phyloP scores from a whole-genome alignment of 2,888 invertebrate genomes.

The Eristalis intricaria region DNA sequence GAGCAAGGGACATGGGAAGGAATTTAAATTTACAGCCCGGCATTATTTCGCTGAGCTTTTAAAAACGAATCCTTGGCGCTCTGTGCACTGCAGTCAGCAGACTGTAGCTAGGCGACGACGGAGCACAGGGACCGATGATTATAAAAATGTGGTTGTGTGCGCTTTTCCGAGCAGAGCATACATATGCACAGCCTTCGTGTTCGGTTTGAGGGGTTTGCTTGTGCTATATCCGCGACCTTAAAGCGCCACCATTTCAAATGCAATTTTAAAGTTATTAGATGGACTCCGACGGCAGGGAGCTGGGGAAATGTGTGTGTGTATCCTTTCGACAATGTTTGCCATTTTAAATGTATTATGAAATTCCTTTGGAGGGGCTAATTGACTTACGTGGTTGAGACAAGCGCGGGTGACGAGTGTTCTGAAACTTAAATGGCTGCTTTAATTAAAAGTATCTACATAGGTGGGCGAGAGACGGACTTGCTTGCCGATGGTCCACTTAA shows the following conservation, averaged over 20 bases:
- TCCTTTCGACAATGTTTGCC: not conserved
- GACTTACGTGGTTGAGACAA: not conserved
- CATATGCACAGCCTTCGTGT: not conserved
- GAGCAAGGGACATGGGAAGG: constrained; percentile 14
- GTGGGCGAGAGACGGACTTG: not conserved
- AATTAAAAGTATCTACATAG: constrained; percentile 8
- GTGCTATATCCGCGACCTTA: not conserved
- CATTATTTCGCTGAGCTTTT: constrained; percentile 53
- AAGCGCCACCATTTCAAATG: constrained; percentile 15
- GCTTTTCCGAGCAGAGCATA: not conserved
- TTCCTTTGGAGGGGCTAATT: not conserved
- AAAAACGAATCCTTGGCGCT: constrained; percentile 30
- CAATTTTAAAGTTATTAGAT: constrained; percentile 38
- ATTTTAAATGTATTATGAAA: not conserved
- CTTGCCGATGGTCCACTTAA: not conserved
- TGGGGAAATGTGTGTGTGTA: not conserved
- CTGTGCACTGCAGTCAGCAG: constrained; percentile 10
- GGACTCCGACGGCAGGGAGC: constrained; percentile 2
- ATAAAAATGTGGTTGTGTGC: constrained; percentile 23
- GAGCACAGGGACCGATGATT: constrained; percentile 11
- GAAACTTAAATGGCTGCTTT: constrained; percentile 4
- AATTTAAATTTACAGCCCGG: constrained; percentile 53
- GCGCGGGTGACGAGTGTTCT: not conserved
- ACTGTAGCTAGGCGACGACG: not conserved
- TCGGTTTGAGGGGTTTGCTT: not conserved